These are phyloP conservation scores for Trissolcus basalis DNA, from an alignment of 1,140 invertebrate genomes.

Conservation along the genomic window DNA sequence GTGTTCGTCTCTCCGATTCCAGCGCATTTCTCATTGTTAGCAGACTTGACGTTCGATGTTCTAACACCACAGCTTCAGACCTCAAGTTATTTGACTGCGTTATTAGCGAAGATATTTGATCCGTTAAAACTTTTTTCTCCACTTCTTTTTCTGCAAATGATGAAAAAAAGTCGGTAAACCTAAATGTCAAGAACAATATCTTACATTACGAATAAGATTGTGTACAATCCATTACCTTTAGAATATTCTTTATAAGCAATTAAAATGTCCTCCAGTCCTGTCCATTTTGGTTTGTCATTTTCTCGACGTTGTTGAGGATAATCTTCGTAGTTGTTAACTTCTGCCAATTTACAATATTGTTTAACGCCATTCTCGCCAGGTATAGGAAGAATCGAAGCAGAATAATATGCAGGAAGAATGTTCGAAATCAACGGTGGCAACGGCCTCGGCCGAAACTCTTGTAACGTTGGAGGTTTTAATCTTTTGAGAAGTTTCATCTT, in stretches of 20 bases:
- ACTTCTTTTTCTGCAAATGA: conserved; percentile 66
- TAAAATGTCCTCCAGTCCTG: conserved; percentile 71
- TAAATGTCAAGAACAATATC: conserved; percentile 17
- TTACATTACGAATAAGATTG: neutral
- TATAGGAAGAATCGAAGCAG: conserved; percentile 62
- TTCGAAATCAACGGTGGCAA: conserved; percentile 67
- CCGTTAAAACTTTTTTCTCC: conserved; percentile 66
- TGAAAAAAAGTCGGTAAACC: neutral
- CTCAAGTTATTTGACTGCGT: conserved; percentile 66
- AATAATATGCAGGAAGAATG: conserved; percentile 62
- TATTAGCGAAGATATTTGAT: conserved; percentile 66
- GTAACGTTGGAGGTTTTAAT: conserved; percentile 61
- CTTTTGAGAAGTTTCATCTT: conserved; percentile 69
- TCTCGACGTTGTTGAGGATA: conserved; percentile 44
- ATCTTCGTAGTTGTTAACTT: conserved; percentile 55
- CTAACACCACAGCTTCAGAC: conserved; percentile 67
- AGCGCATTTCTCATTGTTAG: conserved; percentile 64
- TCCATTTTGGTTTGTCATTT: conserved; percentile 67
- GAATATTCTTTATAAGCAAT: conserved; percentile 72
- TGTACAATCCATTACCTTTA: conserved; percentile 64
- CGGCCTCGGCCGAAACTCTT: conserved; percentile 62
- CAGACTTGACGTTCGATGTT: conserved; percentile 66
- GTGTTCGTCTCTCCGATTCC: conserved; percentile 66
- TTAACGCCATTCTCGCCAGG: conserved; percentile 69
- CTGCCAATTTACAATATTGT: conserved; percentile 64